phyloP scores from a whole-genome alignment of 2,113 vertebrate species.

The Poeciliopsis occidentalis region DNA sequence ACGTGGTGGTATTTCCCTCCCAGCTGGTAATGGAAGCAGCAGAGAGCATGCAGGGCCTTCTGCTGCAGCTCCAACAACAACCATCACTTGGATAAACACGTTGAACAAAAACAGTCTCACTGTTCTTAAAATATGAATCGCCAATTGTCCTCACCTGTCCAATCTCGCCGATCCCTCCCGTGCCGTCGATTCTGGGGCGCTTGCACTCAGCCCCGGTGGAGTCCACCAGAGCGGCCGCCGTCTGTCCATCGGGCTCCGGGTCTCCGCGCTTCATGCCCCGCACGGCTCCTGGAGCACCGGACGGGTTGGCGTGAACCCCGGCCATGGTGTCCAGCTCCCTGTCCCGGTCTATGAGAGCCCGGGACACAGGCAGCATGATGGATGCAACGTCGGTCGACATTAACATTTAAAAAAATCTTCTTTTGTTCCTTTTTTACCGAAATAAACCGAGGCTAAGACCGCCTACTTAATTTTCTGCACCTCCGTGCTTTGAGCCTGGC shows the following conservation, averaged over 20 bases:
- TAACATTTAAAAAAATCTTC: constrained; percentile 81
- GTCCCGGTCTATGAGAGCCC: constrained; percentile 82
- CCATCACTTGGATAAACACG: neutral
- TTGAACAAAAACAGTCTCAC: neutral
- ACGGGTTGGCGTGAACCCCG: constrained; percentile 73
- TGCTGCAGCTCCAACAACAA: constrained; percentile 7
- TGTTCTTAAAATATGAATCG: neutral
- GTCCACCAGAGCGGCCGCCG: constrained; percentile 73
- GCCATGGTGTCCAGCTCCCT: constrained; percentile 81
- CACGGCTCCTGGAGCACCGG: constrained; percentile 67
- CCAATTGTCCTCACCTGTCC: constrained; percentile 73
- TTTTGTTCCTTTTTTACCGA: constrained; percentile 18
- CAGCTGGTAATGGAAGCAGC: constrained; percentile 21
- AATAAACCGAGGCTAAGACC: constrained; percentile 28
- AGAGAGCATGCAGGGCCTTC: constrained; percentile 14
- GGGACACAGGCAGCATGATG: constrained; percentile 84
- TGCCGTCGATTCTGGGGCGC: constrained; percentile 81
- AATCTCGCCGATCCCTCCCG: constrained; percentile 73
- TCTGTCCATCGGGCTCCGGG: constrained; percentile 81
- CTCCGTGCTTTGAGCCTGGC: constrained; percentile 30
- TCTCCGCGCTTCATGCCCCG: constrained; percentile 85
- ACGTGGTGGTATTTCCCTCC: constrained; percentile 43
- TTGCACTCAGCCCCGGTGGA: constrained; percentile 82
- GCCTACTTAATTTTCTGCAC: constrained; percentile 18
- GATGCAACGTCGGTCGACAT: constrained; percentile 87